Conservation (phyloP, 2,888 invertebrate species). For the Scaptomyza flava region DNA sequence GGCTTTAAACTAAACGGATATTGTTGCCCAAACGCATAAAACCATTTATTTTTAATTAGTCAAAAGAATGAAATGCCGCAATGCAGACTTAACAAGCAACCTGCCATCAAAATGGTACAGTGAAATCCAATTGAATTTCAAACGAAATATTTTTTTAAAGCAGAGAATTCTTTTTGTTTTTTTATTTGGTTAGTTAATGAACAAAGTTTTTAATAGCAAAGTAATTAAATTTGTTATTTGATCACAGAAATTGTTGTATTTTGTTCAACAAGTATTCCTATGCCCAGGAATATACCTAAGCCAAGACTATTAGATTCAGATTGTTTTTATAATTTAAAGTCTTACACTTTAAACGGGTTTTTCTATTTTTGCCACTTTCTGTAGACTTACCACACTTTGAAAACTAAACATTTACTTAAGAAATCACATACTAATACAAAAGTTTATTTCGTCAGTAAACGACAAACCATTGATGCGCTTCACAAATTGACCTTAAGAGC, state of each 20-base stretch:
- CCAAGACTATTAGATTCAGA: too few species aligned
- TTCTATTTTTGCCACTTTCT: slow-evolving; percentile 1
- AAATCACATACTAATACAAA: background rate
- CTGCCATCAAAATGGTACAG: slow-evolving; percentile 3
- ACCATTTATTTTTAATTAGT: slow-evolving; percentile 47
- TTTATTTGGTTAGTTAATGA: too few species aligned
- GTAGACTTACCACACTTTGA: background rate
- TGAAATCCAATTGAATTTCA: slow-evolving; percentile 3
- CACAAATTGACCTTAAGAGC: slow-evolving; percentile 3
- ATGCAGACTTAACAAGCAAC: background rate
- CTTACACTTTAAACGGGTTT: background rate
- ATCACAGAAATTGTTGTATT: too few species aligned
- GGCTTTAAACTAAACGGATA: slow-evolving; percentile 45
- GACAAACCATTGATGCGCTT: slow-evolving; percentile 36
- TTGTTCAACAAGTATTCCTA: too few species aligned
- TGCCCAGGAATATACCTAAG: too few species aligned
- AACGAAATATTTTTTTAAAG: background rate
- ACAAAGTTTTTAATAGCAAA: too few species aligned
- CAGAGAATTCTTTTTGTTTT: background rate
- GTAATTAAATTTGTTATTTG: too few species aligned
- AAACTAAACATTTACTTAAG: slow-evolving; percentile 1
- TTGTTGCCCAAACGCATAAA: slow-evolving; percentile 25
- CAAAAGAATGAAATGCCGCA: slow-evolving; percentile 16
- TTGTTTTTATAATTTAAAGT: too few species aligned
- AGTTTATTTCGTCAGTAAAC: slow-evolving; percentile 17